Base-by-base conservation (phyloP, 2,888 invertebrate species). In the Drosophila helvetica region DNA sequence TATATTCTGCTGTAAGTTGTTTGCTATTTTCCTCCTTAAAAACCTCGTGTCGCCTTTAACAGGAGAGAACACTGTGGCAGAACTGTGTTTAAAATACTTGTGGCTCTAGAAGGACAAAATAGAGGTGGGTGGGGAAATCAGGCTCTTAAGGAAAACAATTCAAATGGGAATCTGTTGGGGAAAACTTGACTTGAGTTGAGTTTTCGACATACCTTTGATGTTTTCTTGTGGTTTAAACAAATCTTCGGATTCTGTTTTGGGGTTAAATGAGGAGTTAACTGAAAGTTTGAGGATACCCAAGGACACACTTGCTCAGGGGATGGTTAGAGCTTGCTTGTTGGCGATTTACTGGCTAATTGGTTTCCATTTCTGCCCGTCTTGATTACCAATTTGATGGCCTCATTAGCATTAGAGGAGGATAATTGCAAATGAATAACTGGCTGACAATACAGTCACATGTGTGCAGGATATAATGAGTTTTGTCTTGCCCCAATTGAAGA, bases 1-100 rank as follows among this genome's bases (percentile, higher is more conserved):
- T 58, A 54, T 57, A 53, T 71, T 72, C 67, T 51, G 57, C 65
- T 66, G 64, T 69, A 80, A 86, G 76, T 78, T 86, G 78, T 84
- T 79, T 80, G 70, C 66, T 53, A 68, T 83, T 80, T 78, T 27
- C 71, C 78, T 65, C 63, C 38, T n/a, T 22, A 60, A 46, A 62
- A 79, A 62, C 66, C 9, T 38, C 15, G 33, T 67, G 74, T 58
- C 63, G 60, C 52, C 75, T 75, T 80, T 33, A 82, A 79, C 38
- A n/a, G 38, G 59, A 59, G 19, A 17, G 30, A 46, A 19, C 62
- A 18, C 46, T 50, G 48, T n/a, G 25, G 10, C 47, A 17, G 48
- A 51, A 48, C 70, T 54, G 57, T 42, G 55, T 62, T 51, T 69
- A 30, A 59, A 69, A 53, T 42, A 42, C 56, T 47, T 48, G 30